Evolutionary conservation across 2,797 vertebrate species (phyloP), one percentile per base, ranked within the genome.

Genomic region (Myotis pilosus): DNA sequence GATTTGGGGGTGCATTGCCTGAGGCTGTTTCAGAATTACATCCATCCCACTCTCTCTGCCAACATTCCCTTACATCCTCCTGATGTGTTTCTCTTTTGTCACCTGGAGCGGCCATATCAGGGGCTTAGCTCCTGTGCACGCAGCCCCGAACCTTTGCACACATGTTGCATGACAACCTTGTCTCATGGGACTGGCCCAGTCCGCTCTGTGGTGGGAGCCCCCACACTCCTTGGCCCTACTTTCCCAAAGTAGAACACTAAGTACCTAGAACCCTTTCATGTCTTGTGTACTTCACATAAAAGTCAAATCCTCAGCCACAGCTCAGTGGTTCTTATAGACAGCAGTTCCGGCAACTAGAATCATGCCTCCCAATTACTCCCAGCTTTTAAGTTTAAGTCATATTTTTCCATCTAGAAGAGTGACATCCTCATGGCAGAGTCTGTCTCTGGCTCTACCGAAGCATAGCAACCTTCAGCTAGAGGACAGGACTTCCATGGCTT

Each of bases 381-480:
- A 28, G 57, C 9, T 84, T 87, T 88, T 92, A 79, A 62, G 28
- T 53, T 81, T 95, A 53, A 75, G 85, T 62, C 25, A 1, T 25
- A 4, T 0, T 69, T 85, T 71, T 87, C 23, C 4, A 79, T 36
- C 2, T 81, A 60, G 4, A 94, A 95, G 53, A 96, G 17, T 95
- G 95, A 80, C 30, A 90, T 94, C 69, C 89, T 12, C 92, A 19
- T 44, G 11, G 88, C 76, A 92, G 47, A 38, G 82, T 60, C 17
- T 96, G 83, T 88, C 89, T 96, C 85, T 79, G 68, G 16, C 76
- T 97, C 91, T 57, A 96, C 4, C 0, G 88, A 91, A 87, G 88
- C 93, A 28, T 89, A 80, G 44, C 93, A 97, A 41, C 89, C 64
- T 97, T 97, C 96, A 93, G 74, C 85, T 90, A 83, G 64, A 97